These are phyloP conservation scores for Marmota flaviventris DNA, from an alignment of 2,113 vertebrate genomes.

Conservation along the genomic window DNA sequence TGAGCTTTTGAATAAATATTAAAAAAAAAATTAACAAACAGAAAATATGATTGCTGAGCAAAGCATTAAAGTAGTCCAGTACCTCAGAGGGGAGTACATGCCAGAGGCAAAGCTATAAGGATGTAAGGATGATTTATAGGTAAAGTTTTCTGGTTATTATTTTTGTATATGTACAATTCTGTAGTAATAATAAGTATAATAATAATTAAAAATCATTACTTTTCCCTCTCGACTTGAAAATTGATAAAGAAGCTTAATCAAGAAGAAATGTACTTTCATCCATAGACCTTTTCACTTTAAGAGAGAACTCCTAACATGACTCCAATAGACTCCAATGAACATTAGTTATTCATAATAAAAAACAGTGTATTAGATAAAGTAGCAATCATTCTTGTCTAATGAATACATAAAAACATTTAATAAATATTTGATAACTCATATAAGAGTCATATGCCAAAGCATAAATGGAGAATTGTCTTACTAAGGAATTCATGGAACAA, in stretches of 20 bases:
- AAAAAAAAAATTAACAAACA: not conserved
- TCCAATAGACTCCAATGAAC: not conserved
- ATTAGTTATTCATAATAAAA: not conserved
- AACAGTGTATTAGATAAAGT: not conserved
- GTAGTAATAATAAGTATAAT: not conserved
- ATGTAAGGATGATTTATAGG: not conserved
- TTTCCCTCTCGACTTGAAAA: not conserved
- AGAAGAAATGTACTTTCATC: not conserved
- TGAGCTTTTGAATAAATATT: not conserved
- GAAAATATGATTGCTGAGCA: not conserved
- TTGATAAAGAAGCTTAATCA: not conserved
- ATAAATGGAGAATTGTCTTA: not conserved
- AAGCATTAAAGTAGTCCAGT: not conserved
- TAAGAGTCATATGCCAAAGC: not conserved
- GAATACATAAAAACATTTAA: not conserved
- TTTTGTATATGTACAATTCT: not conserved
- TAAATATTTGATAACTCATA: not conserved
- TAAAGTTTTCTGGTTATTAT: not conserved
- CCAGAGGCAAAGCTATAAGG: not conserved
- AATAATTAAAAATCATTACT: not conserved
- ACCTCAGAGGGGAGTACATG: not conserved
- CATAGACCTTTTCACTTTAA: not conserved
- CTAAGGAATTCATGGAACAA: not conserved
- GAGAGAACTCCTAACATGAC: not conserved
- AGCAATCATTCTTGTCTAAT: not conserved